These are phyloP conservation scores for Riparia riparia DNA, from an alignment of 2,113 vertebrate species.

Conservation along the genomic window DNA sequence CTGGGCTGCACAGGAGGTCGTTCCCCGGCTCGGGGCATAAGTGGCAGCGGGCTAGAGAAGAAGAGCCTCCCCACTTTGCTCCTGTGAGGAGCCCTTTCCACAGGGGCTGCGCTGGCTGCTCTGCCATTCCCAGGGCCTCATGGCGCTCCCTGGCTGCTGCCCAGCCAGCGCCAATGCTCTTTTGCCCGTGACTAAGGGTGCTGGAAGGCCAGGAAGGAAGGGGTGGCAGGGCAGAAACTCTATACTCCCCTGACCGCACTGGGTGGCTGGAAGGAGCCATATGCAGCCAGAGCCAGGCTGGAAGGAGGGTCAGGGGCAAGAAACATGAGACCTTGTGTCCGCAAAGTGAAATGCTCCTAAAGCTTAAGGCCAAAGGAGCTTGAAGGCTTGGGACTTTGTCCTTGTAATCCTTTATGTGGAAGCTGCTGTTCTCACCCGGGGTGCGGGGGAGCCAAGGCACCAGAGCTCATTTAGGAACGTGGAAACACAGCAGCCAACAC, in stretches of 20 bases:
- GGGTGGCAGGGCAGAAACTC: slow-evolving; percentile 28
- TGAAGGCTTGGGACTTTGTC: not conserved
- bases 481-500: not conserved
- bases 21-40: rapidly evolving
- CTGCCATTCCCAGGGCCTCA: not conserved
- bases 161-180: not conserved
- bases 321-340: not conserved
- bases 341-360: not conserved
- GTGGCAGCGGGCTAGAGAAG: rapidly evolving
- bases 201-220: slow-evolving; percentile 18
- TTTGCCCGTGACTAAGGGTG: slow-evolving; percentile 8
- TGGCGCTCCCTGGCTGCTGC: not conserved
- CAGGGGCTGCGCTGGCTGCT: rapidly evolving
- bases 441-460: rapidly evolving
- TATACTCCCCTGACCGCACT: not conserved
- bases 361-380: not conserved
- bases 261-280: not conserved
- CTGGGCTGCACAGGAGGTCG: not conserved
- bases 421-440: not conserved
- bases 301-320: not conserved
- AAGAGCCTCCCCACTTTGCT: not conserved
- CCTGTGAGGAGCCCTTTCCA: not conserved
- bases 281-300: not conserved
- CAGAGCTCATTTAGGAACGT: rapidly evolving
- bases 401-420: not conserved